Evolutionary conservation across 2,797 vertebrate genomes (phyloP), one percentile per base, ranked within the genome.

Genomic region (Halcyon badia): DNA sequence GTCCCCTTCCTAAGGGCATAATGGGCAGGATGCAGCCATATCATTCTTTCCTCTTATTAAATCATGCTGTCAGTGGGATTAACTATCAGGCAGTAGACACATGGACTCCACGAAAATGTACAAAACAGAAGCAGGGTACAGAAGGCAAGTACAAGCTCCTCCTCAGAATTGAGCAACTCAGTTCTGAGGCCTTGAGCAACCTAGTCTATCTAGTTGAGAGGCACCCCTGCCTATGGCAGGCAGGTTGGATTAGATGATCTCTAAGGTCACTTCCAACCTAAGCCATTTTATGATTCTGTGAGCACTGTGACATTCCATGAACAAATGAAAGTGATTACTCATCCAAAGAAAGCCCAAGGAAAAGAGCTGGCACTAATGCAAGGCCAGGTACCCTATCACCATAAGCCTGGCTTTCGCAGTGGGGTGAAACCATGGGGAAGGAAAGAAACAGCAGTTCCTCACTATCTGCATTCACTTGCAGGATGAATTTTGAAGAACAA

Each of bases 1-100:
- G 94, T 94, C 95, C 97, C 94, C 88, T 96, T 97, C 96, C 97
- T 96, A 82, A 96, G 94, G 95, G 91, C 81, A 91, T 97, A 98
- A 97, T 97, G 94, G 96, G 97, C 97, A 98, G 96, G 97, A 98
- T 97, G 95, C 80, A 96, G 49, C 62, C 62, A 88, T 82, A 85
- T 61, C 61, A 90, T 91, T 95, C 92, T 97, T 97, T 95, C 70
- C 92, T 95, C 93, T 95, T 96, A 97, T 97, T 98, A 96, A 95
- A 87, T 95, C 92, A 95, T 92, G 91, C 89, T 97, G 79, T 97
- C 89, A 60, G 66, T 96, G 94, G 93, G 94, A 97, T 95, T 97
- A 98, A 96, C 93, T 92, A 89, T 95, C 93, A 97, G 90, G 80
- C 89, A 97, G 92, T 94, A 97, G 89, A 96, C 70, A 26, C 87